Base-by-base conservation (phyloP, 2,113 vertebrate genomes). In the Pholis gunnellus region DNA sequence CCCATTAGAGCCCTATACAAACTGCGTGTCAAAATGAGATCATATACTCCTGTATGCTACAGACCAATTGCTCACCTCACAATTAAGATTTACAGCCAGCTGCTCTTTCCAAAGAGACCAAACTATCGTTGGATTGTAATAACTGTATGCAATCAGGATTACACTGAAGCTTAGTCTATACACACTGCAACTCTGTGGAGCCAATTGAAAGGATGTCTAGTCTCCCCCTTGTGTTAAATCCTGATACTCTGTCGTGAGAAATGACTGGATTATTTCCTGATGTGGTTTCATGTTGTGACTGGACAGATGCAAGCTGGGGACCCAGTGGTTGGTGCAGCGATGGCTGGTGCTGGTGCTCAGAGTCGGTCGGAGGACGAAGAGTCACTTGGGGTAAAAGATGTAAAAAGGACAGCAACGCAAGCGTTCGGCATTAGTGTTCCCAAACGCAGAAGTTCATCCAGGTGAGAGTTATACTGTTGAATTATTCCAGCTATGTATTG, bases 311-410 rank as follows among this genome's bases (percentile, higher is more conserved):
- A 95, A 75, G 89, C 94, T 75, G 94, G 95, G 81, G 93, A 94
- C 76, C 83, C 94, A 89, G 94, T 93, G 73, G 94, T 94, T 46
- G 94, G 95, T 57, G 89, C 96, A 81, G 92, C 96, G 75, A 95
- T 97, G 87, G 96, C 95, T 15, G 95, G 95, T 17, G 91, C 95
- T 66, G 96, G 96, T 54, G 89, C 84, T 52, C 95, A 95, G 82
- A 97, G 97, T 87, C 96, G 97, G 72, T 98, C 97, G 1, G 97
- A 98, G 87, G 97, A 98, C 68, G 97, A 98, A 85, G 97, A 97
- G 11, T 94, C 96, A 27, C 94, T 96, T 0, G 96, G 96, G 27
- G 94, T 96, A 64, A 99, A 96, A 89, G 95, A 95, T 65, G 63
- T 94, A 38, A 96, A 98, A 87, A 95, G 97, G 89, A 95, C 96